Conservation (phyloP, 2,797 vertebrate genomes). For the Arremon aurantiirostris region DNA sequence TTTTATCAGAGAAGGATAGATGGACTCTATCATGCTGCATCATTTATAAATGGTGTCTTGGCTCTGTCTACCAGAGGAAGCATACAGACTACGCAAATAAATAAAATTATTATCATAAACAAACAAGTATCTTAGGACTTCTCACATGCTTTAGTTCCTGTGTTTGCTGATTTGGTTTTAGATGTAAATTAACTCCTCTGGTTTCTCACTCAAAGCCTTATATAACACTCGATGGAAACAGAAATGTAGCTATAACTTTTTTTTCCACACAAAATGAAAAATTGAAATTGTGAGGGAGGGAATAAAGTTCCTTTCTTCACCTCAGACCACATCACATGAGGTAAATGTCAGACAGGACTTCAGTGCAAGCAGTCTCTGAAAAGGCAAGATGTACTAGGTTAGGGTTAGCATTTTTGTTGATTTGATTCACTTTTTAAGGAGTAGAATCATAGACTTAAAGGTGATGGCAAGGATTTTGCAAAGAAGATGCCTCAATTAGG, state of each 20-base stretch:
- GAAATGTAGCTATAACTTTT: neutral
- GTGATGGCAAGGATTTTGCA: neutral
- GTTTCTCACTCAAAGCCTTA: neutral
- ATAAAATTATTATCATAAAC: constrained; percentile 19
- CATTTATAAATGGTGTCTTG: neutral
- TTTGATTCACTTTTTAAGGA: constrained; percentile 3
- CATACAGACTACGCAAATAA: neutral
- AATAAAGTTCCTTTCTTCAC: neutral
- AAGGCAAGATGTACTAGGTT: neutral
- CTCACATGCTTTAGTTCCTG: neutral
- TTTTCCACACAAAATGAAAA: neutral
- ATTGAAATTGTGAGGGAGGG: neutral
- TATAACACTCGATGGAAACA: neutral
- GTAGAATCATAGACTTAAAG: neutral
- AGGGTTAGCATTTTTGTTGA: neutral
- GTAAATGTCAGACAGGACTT: neutral
- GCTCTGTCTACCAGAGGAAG: neutral
- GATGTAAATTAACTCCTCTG: neutral
- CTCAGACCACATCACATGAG: neutral
- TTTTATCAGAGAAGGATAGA: neutral
- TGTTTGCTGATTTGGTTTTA: neutral
- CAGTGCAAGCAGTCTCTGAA: neutral
- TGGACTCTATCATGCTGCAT: neutral
- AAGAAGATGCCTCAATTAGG: neutral
- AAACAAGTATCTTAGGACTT: neutral